These are phyloP conservation scores for Lophius piscatorius DNA, from an alignment of 2,113 vertebrate species.

Conservation along the genomic window DNA sequence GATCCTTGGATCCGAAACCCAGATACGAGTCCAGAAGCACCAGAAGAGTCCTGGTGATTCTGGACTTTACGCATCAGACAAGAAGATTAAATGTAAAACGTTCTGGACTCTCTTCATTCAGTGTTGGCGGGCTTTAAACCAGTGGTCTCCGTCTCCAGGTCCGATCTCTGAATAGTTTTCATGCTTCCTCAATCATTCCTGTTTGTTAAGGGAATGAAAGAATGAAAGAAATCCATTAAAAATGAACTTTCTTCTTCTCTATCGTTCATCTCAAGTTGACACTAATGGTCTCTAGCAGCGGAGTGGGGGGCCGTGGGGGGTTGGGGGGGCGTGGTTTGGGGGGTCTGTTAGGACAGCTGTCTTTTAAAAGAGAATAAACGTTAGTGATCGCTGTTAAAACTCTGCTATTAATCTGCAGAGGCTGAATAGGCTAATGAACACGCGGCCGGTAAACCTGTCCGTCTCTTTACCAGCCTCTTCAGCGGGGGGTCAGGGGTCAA, in stretches of 20 bases:
- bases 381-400: constrained; percentile 39
- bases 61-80: too few relatives aligned
- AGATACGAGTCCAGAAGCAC: too few relatives aligned
- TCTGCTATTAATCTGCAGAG: constrained; percentile 32
- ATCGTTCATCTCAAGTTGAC: constrained; percentile 15
- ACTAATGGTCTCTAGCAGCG: constrained; percentile 29
- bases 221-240: constrained; percentile 6
- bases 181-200: too few relatives aligned
- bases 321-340: background rate
- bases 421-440: constrained; percentile 41
- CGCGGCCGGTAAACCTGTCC: constrained; percentile 13
- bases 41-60: too few relatives aligned
- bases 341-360: constrained; percentile 42
- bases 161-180: too few relatives aligned
- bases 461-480: constrained; percentile 40
- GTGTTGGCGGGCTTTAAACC: too few relatives aligned
- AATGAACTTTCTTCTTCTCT: constrained; percentile 1
- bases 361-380: constrained; percentile 35
- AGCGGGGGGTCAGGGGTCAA: constrained; percentile 58
- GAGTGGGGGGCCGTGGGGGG: constrained; percentile 5
- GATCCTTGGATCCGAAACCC: too few relatives aligned
- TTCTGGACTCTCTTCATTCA: too few relatives aligned
- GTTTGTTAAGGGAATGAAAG: too few relatives aligned
- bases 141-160: too few relatives aligned
- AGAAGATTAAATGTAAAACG: too few relatives aligned